Evolutionary conservation across 2,797 vertebrate genomes (phyloP).

Genomic region (Falco berigora): DNA sequence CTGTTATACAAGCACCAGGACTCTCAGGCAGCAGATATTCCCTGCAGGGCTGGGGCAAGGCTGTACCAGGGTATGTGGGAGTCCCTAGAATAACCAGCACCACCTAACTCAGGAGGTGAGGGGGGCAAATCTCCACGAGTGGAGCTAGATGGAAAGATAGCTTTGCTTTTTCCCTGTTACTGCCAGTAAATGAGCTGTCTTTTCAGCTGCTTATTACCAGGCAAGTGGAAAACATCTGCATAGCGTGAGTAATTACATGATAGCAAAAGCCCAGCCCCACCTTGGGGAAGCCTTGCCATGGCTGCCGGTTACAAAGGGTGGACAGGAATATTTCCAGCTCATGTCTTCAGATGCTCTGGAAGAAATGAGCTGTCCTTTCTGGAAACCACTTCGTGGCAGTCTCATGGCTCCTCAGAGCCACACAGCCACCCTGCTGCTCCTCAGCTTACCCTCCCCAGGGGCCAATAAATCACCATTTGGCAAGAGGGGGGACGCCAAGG

Average conservation of each 20-base stretch:
- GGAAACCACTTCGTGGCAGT: not conserved
- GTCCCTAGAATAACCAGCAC: not conserved
- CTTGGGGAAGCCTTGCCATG: not conserved
- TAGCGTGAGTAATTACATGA: not conserved
- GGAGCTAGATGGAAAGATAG: not conserved
- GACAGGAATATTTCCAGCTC: not conserved
- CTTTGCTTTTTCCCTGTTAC: not conserved
- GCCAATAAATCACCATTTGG: not conserved
- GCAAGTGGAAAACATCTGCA: not conserved
- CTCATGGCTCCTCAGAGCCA: not conserved
- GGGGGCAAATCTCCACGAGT: not conserved
- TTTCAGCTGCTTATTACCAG: not conserved
- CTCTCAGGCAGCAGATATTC: not conserved
- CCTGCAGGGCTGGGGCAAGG: not conserved
- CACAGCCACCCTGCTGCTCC: not conserved
- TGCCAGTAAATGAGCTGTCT: not conserved
- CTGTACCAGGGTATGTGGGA: rapidly evolving
- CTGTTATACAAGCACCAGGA: not conserved
- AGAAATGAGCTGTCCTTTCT: not conserved
- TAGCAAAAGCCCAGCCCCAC: not conserved
- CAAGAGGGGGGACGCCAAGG: not conserved
- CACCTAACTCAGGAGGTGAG: not conserved
- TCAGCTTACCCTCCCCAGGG: not conserved
- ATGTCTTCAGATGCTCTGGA: not conserved
- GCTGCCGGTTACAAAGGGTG: not conserved